Evolutionary conservation across 1,140 invertebrate species (phyloP), one percentile per base, ranked within the genome.

Genomic region (Nixonia krombeini): DNA sequence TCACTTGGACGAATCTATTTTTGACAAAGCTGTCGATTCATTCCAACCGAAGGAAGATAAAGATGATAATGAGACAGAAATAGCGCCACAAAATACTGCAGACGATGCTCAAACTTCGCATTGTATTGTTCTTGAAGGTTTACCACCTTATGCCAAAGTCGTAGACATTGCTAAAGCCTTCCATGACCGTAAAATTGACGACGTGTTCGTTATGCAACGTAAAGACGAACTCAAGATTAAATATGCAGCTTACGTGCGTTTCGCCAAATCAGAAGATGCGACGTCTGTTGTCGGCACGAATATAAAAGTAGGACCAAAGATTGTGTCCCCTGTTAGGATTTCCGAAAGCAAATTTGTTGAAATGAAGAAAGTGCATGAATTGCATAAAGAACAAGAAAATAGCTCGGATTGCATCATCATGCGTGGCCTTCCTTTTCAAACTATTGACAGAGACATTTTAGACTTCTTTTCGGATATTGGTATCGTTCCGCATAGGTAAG

Each of bases 401-500:
- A 53, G 18, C 1, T 86, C 86, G 0, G 89, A 91, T 66, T 93
- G 91, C 62, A 87, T 94, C 1, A 87, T 91, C 4, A 86, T 96
- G 62, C 89, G 90, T 37, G 91, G 92, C 16, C 79, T 96, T n/a
- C 93, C 94, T 0, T 87, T 88, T 31, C 88, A 90, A 17, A 91
- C 91, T 0, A 89, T 87, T 4, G 91, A 94, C 41, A 86, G 91
- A 4, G 94, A 94, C 58, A 89, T 96, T 15, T 87, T 91, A 0
- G 91, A 94, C 37, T 95, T 94, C 68, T 92, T 96, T 63, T 89
- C 90, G 0, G 90, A 93, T 35, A 89, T 92, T 12, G 90, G 91
- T 7, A 85, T 94, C 1, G 88, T 90, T 0, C 93, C 94, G 0
- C 86, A 88, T 17, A 72, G 59, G 64, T 70, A 21, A 53, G 42